Evolutionary conservation across 2,888 invertebrate genomes (phyloP).

Genomic region (Adelphocoris suturalis): DNA sequence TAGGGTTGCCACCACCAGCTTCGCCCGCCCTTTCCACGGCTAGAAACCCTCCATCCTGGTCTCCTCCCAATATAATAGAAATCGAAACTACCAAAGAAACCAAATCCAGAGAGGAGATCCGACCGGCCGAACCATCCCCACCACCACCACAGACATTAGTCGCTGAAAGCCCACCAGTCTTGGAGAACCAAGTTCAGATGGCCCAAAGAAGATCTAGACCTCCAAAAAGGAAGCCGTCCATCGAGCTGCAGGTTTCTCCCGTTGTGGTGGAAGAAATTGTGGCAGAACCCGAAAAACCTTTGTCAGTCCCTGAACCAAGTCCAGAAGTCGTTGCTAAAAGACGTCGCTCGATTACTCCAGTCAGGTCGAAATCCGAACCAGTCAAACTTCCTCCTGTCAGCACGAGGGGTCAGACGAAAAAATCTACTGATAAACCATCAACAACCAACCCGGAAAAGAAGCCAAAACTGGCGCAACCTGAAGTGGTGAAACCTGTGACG

Average conservation of each 20-base stretch:
- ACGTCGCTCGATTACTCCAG: constrained; percentile 64
- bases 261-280: neutral
- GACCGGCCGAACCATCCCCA: constrained; percentile 57
- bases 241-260: constrained; percentile 54
- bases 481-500: neutral
- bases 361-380: constrained; percentile 56
- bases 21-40: constrained; percentile 77
- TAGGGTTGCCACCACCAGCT: constrained; percentile 76
- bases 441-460: constrained; percentile 22
- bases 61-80: constrained; percentile 73
- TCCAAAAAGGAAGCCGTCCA: constrained; percentile 69
- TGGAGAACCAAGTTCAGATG: constrained; percentile 54
- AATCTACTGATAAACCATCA: neutral
- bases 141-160: constrained; percentile 71
- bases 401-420: constrained; percentile 65
- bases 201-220: constrained; percentile 55
- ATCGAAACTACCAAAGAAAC: constrained; percentile 62
- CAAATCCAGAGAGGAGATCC: constrained; percentile 50
- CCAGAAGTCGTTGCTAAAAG: constrained; percentile 54
- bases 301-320: constrained; percentile 14
- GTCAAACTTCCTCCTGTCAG: constrained; percentile 46
- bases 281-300: constrained; percentile 12
- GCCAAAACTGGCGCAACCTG: neutral
- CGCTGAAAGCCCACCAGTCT: constrained; percentile 60
- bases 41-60: constrained; percentile 74